Evolutionary conservation across 2,888 invertebrate genomes (phyloP).

Genomic region (Amblyjoppa proteus): DNA sequence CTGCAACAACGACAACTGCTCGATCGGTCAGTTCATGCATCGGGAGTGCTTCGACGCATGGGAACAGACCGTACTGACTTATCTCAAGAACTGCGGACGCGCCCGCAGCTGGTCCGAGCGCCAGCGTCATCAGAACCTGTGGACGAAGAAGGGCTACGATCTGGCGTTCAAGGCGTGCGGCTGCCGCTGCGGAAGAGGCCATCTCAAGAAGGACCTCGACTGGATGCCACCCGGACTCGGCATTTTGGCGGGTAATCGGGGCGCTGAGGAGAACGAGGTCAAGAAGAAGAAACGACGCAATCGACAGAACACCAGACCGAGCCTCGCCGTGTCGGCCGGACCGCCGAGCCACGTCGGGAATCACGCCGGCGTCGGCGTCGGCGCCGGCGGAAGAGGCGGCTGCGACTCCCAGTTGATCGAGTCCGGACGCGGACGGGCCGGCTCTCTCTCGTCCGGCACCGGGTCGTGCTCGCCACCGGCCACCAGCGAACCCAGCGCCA

Average conservation of each 20-base stretch:
- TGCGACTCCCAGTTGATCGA: slow-evolving; percentile 81
- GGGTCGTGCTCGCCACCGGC: slow-evolving; percentile 94
- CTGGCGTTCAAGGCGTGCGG: slow-evolving; percentile 97
- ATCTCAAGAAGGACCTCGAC: slow-evolving; percentile 97
- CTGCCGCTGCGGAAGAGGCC: slow-evolving; percentile 96
- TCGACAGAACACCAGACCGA: slow-evolving; percentile 88
- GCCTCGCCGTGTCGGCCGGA: slow-evolving; percentile 87
- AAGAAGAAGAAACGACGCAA: slow-evolving; percentile 90
- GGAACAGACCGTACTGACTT: slow-evolving; percentile 95
- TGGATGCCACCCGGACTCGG: slow-evolving; percentile 92
- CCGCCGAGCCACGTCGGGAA: slow-evolving; percentile 84
- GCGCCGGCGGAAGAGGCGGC: slow-evolving; percentile 63
- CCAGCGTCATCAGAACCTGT: slow-evolving; percentile 96
- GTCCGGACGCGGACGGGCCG: slow-evolving; percentile 88
- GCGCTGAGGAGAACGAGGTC: slow-evolving; percentile 86
- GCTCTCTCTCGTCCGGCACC: slow-evolving; percentile 91
- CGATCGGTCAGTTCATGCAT: slow-evolving; percentile 97
- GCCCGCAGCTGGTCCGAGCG: slow-evolving; percentile 98
- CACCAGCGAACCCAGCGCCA: slow-evolving; percentile 91
- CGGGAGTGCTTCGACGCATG: slow-evolving; percentile 97
- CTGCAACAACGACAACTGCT: slow-evolving; percentile 98
- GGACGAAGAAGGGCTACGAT: slow-evolving; percentile 99
- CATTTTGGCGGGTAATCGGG: slow-evolving; percentile 84
- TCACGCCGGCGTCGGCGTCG: slow-evolving; percentile 76
- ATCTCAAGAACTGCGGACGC: slow-evolving; percentile 95